phyloP scores from a whole-genome alignment of 2,888 invertebrate genomes.

The Pseudococcus viburni region DNA sequence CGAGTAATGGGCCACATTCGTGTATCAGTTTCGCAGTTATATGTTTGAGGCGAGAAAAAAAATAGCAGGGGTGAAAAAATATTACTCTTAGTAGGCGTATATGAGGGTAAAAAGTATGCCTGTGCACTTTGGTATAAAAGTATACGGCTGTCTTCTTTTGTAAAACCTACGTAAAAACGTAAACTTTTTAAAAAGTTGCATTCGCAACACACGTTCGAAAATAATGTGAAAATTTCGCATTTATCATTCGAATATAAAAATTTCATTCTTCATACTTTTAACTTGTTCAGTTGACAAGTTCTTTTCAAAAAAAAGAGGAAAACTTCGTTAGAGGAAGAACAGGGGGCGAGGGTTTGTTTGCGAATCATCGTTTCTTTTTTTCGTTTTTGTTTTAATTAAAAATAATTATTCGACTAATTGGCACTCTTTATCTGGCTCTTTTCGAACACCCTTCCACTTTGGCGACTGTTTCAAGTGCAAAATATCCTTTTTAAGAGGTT shows the following conservation, averaged over 20 bases:
- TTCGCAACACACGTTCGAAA: neutral
- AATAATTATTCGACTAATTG: constrained; percentile 37
- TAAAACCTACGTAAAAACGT: constrained; percentile 7
- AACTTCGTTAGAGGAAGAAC: neutral
- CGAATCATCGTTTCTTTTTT: neutral
- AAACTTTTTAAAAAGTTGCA: constrained; percentile 45
- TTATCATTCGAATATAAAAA: constrained; percentile 12
- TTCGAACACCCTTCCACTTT: neutral
- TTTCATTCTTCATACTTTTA: neutral
- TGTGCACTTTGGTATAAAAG: constrained; percentile 1
- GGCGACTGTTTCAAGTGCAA: constrained; percentile 16
- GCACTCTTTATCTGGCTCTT: constrained; percentile 8
- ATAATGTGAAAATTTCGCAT: constrained; percentile 35
- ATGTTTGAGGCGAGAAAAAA: neutral
- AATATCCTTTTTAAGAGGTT: constrained; percentile 29
- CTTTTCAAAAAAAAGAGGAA: neutral
- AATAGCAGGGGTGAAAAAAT: neutral
- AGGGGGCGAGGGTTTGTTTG: neutral
- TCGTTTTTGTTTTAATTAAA: neutral
- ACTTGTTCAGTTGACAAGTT: neutral
- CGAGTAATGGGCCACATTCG: neutral
- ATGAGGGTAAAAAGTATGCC: constrained; percentile 1
- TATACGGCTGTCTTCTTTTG: constrained; percentile 14
- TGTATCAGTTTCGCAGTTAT: constrained; percentile 17
- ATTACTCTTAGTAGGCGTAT: neutral